These are phyloP conservation scores for Podarcis cretensis DNA, from an alignment of 2,113 vertebrate genomes.

Conservation along the genomic window DNA sequence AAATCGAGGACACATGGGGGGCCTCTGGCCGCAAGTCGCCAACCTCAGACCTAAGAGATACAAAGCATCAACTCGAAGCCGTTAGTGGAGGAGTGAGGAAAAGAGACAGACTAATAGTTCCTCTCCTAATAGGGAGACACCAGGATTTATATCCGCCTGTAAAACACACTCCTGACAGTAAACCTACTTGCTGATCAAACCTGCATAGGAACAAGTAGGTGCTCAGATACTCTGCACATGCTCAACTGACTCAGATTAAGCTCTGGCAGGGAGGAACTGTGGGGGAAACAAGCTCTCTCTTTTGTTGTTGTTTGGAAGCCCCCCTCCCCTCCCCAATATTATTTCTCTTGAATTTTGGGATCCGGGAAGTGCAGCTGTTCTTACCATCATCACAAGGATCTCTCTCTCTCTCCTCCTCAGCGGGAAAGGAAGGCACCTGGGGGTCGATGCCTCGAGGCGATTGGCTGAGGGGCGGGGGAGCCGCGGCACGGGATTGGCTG, in stretches of 20 bases:
- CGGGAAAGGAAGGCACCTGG: background rate
- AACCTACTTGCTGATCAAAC: background rate
- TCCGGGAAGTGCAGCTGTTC: background rate
- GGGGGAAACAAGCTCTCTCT: background rate
- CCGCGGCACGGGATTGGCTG: constrained; percentile 22
- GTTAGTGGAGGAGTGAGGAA: background rate
- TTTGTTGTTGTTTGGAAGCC: background rate
- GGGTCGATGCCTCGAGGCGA: constrained; percentile 1
- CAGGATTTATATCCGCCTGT: background rate
- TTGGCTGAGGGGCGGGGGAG: constrained; percentile 42
- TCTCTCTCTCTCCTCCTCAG: background rate
- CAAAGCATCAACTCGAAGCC: background rate
- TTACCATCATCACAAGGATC: background rate
- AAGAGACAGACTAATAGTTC: no score
- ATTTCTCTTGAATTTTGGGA: background rate
- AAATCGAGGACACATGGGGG: background rate
- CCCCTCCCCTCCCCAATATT: background rate
- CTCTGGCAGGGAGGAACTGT: no score
- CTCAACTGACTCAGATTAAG: background rate
- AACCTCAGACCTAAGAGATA: background rate
- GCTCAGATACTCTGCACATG: background rate
- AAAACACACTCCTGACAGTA: background rate
- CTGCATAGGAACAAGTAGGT: background rate
- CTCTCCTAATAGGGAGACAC: background rate
- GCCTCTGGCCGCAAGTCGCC: background rate